phyloP scores from a whole-genome alignment of 2,888 invertebrate genomes.

The Mechanitis mazaeus region DNA sequence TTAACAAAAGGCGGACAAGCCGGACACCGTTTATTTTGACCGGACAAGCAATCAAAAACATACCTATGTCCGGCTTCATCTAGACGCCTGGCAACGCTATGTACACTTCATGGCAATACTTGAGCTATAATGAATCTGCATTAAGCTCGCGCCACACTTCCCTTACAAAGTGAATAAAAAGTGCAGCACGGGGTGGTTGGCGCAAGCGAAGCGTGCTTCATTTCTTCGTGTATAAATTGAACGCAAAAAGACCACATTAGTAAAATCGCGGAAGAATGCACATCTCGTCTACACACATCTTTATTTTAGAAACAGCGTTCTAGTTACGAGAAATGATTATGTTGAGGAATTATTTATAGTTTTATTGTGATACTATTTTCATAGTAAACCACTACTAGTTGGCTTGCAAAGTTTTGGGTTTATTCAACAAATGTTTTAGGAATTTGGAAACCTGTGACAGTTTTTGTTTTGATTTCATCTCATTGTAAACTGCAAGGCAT shows the following conservation, averaged over 20 bases:
- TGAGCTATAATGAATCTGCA: slow-evolving; percentile 20
- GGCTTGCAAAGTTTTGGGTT: no score
- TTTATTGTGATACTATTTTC: no score
- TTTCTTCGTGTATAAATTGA: slow-evolving; percentile 55
- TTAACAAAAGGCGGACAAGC: no score
- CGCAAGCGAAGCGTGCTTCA: slow-evolving; percentile 60
- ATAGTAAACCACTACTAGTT: no score
- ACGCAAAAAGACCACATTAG: slow-evolving; percentile 57
- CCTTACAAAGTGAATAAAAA: slow-evolving; percentile 29
- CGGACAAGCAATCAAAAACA: no score
- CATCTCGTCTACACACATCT: slow-evolving; percentile 22
- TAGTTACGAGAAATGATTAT: background rate
- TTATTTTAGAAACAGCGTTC: slow-evolving; percentile 1
- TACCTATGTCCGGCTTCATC: no score
- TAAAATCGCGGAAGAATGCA: slow-evolving; percentile 55
- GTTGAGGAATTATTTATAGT: background rate
- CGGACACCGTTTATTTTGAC: no score
- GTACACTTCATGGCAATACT: slow-evolving; percentile 38
- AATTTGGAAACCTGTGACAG: no score
- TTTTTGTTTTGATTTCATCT: no score
- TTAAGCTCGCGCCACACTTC: slow-evolving; percentile 22
- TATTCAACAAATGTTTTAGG: no score
- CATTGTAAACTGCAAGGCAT: no score
- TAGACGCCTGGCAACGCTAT: no score
- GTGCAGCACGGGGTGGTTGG: slow-evolving; percentile 41